These are phyloP conservation scores for Coreoperca whiteheadi DNA, from an alignment of 2,113 vertebrate species.

Conservation along the genomic window DNA sequence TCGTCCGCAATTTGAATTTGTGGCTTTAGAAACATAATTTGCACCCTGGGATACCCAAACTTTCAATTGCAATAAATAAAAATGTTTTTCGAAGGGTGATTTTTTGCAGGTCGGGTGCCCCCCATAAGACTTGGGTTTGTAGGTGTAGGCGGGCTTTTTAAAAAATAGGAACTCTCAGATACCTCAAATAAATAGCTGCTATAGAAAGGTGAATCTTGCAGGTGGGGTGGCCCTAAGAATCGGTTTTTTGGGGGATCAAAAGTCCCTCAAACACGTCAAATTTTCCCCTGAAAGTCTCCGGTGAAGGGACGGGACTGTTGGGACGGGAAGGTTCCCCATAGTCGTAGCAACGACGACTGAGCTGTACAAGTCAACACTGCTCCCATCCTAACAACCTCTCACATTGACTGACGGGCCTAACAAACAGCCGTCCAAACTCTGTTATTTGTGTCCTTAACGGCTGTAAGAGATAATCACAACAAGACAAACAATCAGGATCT, in stretches of 20 bases:
- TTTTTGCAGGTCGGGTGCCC: background rate
- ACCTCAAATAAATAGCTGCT: background rate
- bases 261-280: background rate
- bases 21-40: background rate
- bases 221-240: background rate
- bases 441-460: conserved; percentile 15
- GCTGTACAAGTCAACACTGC: background rate
- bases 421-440: background rate
- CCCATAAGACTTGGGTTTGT: background rate
- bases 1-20: background rate
- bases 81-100: background rate
- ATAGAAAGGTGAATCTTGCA: background rate
- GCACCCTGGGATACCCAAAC: too few relatives aligned
- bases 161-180: background rate
- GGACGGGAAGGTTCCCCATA: rapidly evolving
- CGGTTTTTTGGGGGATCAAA: background rate
- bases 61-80: background rate
- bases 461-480: conserved; percentile 68
- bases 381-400: background rate
- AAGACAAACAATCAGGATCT: conserved; percentile 74
- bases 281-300: too few relatives aligned
- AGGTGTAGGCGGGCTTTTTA: background rate
- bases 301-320: conserved; percentile 7
- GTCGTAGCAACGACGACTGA: background rate
- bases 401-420: background rate